Conservation (phyloP, 1,140 invertebrate species). For the Battus philenor region DNA sequence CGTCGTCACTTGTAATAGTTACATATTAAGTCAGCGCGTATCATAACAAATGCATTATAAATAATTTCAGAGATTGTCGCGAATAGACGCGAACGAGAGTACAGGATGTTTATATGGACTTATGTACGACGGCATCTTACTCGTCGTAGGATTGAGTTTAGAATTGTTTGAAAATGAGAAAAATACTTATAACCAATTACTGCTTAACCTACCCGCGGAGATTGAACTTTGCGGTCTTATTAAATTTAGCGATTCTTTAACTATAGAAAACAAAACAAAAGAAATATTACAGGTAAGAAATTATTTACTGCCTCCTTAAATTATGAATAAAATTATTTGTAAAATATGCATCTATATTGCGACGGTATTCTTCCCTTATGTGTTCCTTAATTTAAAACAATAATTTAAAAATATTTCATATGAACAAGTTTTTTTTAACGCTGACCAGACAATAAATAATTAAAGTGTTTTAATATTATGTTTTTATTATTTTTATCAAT, state of each 20-base stretch:
- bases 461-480: too few species aligned
- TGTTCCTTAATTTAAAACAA: too few species aligned
- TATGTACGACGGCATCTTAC: slow-evolving; percentile 82
- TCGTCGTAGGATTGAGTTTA: slow-evolving; percentile 80
- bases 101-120: slow-evolving; percentile 84
- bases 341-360: too few species aligned
- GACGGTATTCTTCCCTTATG: too few species aligned
- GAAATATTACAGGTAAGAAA: slow-evolving; percentile 78
- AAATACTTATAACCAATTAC: slow-evolving; percentile 76
- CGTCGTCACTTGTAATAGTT: slow-evolving; percentile 5
- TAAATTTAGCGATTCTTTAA: slow-evolving; percentile 77
- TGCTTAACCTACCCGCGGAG: slow-evolving; percentile 83
- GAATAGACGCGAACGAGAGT: slow-evolving; percentile 72
- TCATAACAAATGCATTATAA: too few species aligned
- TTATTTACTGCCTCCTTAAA: too few species aligned
- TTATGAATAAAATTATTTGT: too few species aligned
- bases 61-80: slow-evolving; percentile 51
- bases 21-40: background rate
- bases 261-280: slow-evolving; percentile 75
- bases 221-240: slow-evolving; percentile 84
- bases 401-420: too few species aligned
- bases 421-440: too few species aligned
- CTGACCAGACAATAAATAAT: too few species aligned
- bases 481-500: too few species aligned
- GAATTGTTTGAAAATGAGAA: slow-evolving; percentile 77